phyloP scores from a whole-genome alignment of 2,113 vertebrate species.

The Crotalus viridis region DNA sequence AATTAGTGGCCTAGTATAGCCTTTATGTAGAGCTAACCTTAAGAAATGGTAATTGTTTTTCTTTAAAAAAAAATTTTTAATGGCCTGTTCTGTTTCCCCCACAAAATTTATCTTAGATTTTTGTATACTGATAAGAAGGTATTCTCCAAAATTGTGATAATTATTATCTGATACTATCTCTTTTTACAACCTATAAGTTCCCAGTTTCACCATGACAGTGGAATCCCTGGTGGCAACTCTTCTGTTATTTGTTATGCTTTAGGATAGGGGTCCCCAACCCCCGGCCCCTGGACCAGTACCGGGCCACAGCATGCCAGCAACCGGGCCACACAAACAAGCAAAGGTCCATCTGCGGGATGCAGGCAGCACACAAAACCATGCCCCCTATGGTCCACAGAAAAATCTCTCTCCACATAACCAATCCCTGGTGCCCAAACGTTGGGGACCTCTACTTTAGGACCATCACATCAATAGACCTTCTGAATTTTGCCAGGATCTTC shows the following conservation, averaged over 20 bases:
- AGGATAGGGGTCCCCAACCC: not conserved
- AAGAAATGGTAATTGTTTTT: not conserved
- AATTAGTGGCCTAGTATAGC: not conserved
- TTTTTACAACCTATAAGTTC: not conserved
- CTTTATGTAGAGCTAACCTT: not conserved
- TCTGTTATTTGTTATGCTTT: not conserved
- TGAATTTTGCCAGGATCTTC: not conserved
- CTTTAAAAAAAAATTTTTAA: not conserved
- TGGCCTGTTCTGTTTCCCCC: not conserved
- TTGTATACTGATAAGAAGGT: not conserved
- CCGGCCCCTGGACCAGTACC: too few species aligned
- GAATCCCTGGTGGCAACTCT: not conserved
- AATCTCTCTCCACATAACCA: too few species aligned
- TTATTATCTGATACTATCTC: not conserved
- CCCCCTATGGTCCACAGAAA: too few species aligned
- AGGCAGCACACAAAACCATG: too few species aligned
- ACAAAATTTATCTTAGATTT: not conserved
- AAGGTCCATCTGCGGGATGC: too few species aligned
- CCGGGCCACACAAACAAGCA: too few species aligned
- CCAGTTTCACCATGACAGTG: too few species aligned
- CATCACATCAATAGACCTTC: not conserved
- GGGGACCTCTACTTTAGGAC: not conserved
- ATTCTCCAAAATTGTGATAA: not conserved
- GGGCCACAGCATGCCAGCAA: too few species aligned
- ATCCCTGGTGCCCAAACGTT: too few species aligned